These are phyloP conservation scores for Toxostoma redivivum DNA, from an alignment of 2,113 vertebrate species.

Conservation along the genomic window DNA sequence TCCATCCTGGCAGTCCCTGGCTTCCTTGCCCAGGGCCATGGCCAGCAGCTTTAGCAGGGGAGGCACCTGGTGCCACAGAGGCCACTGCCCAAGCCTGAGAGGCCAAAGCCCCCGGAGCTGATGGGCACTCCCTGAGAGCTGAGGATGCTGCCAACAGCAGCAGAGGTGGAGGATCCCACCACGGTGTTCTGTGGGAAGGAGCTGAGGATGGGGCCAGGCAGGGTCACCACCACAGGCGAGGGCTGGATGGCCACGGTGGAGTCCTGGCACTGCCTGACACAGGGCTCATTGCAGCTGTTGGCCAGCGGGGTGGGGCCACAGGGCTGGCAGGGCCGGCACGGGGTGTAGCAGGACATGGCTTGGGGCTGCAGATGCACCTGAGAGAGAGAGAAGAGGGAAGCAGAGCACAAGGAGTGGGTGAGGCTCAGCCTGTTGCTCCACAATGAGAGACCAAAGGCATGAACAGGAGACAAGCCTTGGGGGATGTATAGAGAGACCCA, in stretches of 20 bases:
- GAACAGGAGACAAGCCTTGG: too few relatives aligned
- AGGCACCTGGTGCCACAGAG: neutral
- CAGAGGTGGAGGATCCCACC: neutral
- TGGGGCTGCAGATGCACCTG: neutral
- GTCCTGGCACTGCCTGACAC: neutral
- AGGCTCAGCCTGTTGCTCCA: too few relatives aligned
- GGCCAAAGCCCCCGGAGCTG: neutral
- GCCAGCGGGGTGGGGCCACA: neutral
- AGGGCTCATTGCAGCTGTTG: neutral
- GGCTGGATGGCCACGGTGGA: too few relatives aligned
- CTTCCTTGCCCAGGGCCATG: neutral
- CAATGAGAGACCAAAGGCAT: too few relatives aligned
- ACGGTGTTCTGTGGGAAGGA: too few relatives aligned
- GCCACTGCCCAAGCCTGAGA: neutral
- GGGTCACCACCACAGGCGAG: too few relatives aligned
- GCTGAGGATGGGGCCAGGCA: too few relatives aligned
- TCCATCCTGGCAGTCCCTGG: neutral
- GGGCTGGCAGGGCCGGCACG: neutral
- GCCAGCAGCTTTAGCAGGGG: neutral
- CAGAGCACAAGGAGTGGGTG: neutral
- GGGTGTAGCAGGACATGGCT: neutral
- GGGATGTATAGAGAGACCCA: too few relatives aligned
- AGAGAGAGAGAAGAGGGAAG: rapidly evolving
- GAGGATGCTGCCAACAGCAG: neutral
- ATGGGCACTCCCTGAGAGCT: neutral